Conservation (phyloP, 1,140 invertebrate genomes). For the Drosophila pectinifera region DNA sequence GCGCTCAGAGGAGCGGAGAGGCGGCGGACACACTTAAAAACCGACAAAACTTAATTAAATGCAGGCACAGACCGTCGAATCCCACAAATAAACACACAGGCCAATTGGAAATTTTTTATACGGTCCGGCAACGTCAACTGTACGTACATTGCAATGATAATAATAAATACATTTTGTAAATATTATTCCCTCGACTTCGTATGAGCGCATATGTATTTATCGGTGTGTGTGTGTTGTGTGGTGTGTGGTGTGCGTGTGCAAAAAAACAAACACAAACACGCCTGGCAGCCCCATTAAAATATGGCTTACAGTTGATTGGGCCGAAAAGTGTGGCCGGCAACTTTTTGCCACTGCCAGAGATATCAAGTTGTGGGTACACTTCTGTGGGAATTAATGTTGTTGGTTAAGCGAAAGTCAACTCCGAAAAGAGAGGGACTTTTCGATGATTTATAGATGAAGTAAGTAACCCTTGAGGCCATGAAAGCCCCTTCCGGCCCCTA, state of each 20-base stretch:
- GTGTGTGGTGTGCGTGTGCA: neutral
- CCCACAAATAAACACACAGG: slow-evolving; percentile 47
- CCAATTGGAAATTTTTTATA: slow-evolving; percentile 33
- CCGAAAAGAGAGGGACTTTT: neutral
- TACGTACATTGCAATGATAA: slow-evolving; percentile 33
- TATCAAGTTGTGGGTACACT: slow-evolving; percentile 34
- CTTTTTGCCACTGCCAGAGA: slow-evolving; percentile 32
- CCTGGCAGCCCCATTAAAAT: slow-evolving; percentile 43
- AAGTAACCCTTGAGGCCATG: slow-evolving; percentile 8
- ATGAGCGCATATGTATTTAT: slow-evolving; percentile 7
- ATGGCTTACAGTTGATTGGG: slow-evolving; percentile 52
- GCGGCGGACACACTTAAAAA: slow-evolving; percentile 47
- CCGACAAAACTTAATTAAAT: slow-evolving; percentile 78
- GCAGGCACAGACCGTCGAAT: slow-evolving; percentile 38
- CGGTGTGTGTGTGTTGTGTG: neutral
- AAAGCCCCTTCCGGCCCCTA: neutral
- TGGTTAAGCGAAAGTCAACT: slow-evolving; percentile 19
- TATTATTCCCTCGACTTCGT: slow-evolving; percentile 34
- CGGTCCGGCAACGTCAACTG: slow-evolving; percentile 6
- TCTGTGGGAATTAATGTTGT: slow-evolving; percentile 17
- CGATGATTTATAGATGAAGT: slow-evolving; percentile 30
- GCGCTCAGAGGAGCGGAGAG: slow-evolving; percentile 8
- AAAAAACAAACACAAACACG: slow-evolving; percentile 9
- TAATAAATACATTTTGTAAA: slow-evolving; percentile 52
- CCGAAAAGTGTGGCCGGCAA: slow-evolving; percentile 26